Conservation (phyloP, 2,113 vertebrate genomes). For the Podiceps cristatus region DNA sequence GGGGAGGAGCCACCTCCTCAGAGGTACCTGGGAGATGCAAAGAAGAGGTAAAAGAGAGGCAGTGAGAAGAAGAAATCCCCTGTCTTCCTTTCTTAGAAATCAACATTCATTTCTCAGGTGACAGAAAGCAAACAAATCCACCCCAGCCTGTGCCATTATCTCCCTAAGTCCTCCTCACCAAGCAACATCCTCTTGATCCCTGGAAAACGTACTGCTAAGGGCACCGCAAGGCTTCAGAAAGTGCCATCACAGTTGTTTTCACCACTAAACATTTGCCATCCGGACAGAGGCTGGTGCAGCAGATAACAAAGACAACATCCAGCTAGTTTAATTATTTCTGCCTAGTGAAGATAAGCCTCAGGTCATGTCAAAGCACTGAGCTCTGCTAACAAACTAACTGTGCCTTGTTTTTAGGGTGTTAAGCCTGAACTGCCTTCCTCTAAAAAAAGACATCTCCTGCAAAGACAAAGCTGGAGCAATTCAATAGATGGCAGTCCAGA, state of each 20-base stretch:
- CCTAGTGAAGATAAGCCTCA: not conserved
- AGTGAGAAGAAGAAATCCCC: not conserved
- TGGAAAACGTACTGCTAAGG: not conserved
- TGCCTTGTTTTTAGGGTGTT: not conserved
- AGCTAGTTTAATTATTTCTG: not conserved
- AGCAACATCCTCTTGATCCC: not conserved
- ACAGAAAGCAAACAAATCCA: not conserved
- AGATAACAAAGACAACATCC: not conserved
- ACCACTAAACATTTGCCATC: not conserved
- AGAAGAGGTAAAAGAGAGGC: not conserved
- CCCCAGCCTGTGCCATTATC: not conserved
- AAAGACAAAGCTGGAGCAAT: not conserved
- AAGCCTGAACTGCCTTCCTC: not conserved
- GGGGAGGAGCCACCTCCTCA: constrained; percentile 78
- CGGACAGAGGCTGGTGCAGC: not conserved
- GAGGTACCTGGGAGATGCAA: constrained; percentile 75
- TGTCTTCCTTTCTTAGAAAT: not conserved
- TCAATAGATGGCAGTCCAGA: constrained; percentile 10
- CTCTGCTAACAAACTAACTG: not conserved
- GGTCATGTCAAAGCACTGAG: not conserved
- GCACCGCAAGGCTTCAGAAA: not conserved
- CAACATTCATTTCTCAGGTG: not conserved
- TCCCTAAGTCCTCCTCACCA: not conserved
- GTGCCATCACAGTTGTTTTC: not conserved
- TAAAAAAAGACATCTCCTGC: not conserved